phyloP scores from a whole-genome alignment of 2,113 vertebrate species.

The Petromus typicus region DNA sequence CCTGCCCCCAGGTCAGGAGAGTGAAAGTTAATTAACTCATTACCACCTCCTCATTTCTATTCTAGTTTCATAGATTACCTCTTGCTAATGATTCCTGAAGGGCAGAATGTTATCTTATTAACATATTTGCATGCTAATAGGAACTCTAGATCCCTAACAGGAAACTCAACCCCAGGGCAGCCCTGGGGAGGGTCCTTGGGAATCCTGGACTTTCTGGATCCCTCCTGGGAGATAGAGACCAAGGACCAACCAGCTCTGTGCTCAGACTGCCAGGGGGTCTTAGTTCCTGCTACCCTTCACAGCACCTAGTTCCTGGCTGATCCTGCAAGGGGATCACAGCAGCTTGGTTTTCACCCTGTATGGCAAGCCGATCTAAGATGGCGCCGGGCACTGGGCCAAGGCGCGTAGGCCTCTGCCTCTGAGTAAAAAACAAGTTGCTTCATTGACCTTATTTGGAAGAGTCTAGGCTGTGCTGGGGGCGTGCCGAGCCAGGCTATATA shows the following conservation, averaged over 20 bases:
- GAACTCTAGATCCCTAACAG: not conserved
- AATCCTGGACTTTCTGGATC: not conserved
- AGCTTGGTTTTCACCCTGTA: not conserved
- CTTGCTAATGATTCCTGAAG: not conserved
- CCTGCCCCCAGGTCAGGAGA: not conserved
- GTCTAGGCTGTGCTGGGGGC: no score
- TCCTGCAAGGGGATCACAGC: not conserved
- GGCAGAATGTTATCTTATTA: not conserved
- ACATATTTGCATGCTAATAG: conserved; percentile 26
- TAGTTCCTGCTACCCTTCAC: not conserved
- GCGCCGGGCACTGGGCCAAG: no score
- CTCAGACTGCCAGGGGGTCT: not conserved
- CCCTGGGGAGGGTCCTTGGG: not conserved
- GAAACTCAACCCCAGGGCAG: not conserved
- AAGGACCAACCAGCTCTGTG: not conserved
- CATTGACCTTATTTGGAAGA: no score
- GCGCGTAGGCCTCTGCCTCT: no score
- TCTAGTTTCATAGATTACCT: not conserved
- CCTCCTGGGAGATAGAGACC: not conserved
- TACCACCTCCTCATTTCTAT: not conserved
- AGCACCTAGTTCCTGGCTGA: not conserved
- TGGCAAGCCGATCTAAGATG: no score
- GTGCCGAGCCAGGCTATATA: no score
- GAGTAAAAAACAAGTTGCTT: no score
- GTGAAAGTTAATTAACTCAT: not conserved